A percentile compares a stretch with the other conserved stretches of the same genome.
Evolutionary conservation across 1,140 invertebrate genomes (phyloP).

Genomic region (Brachionus rubens): DNA sequence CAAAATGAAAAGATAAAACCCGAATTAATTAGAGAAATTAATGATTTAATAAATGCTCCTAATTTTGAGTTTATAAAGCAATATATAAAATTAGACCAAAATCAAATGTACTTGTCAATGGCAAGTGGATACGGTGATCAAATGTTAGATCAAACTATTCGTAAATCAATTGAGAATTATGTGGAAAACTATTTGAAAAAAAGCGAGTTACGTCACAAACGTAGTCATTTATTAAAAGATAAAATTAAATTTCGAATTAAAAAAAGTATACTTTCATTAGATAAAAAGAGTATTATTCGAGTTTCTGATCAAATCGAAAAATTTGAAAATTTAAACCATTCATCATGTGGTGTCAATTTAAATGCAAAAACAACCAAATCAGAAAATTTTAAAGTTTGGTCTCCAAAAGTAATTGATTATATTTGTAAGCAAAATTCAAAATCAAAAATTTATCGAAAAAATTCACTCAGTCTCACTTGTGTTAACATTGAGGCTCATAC

Average conservation of each 20-base stretch:
- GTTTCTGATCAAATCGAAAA: constrained; percentile 8
- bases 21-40: background rate
- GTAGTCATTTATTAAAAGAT: background rate
- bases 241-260: background rate
- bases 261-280: background rate
- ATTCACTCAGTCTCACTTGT: background rate
- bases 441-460: background rate
- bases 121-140: background rate
- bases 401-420: constrained; percentile 26
- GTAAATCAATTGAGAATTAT: background rate
- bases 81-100: background rate
- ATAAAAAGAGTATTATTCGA: background rate
- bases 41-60: background rate
- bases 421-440: constrained; percentile 13
- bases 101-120: no score
- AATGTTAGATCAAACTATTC: background rate
- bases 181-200: background rate
- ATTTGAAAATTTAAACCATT: constrained; percentile 1
- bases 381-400: constrained; percentile 28
- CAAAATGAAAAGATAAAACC: background rate
- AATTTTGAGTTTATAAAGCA: constrained; percentile 19
- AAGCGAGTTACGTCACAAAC: background rate
- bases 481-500: background rate
- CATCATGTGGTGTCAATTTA: background rate
- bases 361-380: background rate